Evolutionary conservation across 2,888 invertebrate species (phyloP).

Genomic region (Capitulum mitella): DNA sequence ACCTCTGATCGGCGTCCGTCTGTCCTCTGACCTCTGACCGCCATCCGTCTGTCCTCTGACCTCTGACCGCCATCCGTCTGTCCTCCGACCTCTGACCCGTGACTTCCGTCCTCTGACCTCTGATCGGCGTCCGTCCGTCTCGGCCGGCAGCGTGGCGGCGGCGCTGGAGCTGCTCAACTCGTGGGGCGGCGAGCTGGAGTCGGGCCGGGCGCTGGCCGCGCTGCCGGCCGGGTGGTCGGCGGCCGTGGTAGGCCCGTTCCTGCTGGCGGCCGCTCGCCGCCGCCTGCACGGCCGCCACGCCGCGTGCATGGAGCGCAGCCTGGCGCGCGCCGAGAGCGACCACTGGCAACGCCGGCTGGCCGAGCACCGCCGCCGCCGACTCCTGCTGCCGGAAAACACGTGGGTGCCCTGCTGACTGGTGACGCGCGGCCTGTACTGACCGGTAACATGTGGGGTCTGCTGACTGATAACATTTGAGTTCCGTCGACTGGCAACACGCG

Average conservation of each 20-base stretch:
- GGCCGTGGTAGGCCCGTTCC: slow-evolving; percentile 3
- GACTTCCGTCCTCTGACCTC: no score
- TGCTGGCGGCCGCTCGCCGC: neutral
- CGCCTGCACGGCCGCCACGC: neutral
- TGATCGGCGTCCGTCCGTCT: neutral
- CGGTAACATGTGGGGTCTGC: no score
- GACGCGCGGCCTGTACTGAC: no score
- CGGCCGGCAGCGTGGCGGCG: slow-evolving; percentile 2
- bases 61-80: no score
- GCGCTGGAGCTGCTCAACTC: neutral
- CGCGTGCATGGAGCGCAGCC: neutral
- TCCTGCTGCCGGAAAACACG: neutral
- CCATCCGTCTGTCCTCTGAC: no score
- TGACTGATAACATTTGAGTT: no score
- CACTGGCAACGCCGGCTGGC: neutral
- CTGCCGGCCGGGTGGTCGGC: neutral
- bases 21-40: no score
- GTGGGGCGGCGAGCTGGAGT: slow-evolving; percentile 2
- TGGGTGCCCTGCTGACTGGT: neutral
- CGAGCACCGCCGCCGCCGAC: neutral
- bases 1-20: no score
- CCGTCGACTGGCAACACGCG: no score
- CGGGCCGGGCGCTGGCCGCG: neutral
- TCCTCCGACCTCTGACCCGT: no score
- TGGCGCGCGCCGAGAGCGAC: neutral